Percentiles rank a stretch among this genome's conserved stretches.
Evolutionary conservation across 1,140 invertebrate genomes (phyloP).

Genomic region (Pachyrhynchus sulphureomaculatus): DNA sequence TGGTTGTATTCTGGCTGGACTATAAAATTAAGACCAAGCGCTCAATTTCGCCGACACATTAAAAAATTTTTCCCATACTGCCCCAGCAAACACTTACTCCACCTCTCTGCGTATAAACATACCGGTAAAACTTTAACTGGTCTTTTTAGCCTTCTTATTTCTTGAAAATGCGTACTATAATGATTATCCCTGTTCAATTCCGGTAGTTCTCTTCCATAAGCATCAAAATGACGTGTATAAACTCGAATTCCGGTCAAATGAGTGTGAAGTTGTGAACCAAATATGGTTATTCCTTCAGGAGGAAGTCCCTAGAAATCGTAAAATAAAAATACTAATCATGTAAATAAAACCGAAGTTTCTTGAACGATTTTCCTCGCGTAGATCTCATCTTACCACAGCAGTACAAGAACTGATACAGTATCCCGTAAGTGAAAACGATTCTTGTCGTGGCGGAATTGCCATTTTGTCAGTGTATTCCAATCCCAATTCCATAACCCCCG

Average conservation of each 20-base stretch:
- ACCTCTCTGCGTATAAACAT: no score
- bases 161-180: constrained; percentile 98
- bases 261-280: constrained; percentile 96
- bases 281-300: constrained; percentile 81
- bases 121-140: constrained; percentile 84
- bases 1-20: no score
- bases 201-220: constrained; percentile 70
- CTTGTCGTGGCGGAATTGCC: constrained; percentile 88
- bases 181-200: constrained; percentile 91
- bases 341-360: no score
- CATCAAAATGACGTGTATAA: constrained; percentile 81
- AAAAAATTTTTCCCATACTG: no score
- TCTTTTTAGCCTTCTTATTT: constrained; percentile 84
- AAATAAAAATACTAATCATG: not conserved
- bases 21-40: no score
- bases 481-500: constrained; percentile 95
- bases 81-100: no score
- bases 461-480: constrained; percentile 97
- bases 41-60: no score
- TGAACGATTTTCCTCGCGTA: no score
- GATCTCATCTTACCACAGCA: constrained; percentile 70
- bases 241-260: constrained; percentile 88
- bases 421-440: constrained; percentile 78
- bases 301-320: constrained; percentile 69
- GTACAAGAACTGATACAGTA: constrained; percentile 95